Evolutionary conservation across 2,888 invertebrate species (phyloP), one percentile per base, ranked within the genome.

Genomic region (Spisula subtruncata): DNA sequence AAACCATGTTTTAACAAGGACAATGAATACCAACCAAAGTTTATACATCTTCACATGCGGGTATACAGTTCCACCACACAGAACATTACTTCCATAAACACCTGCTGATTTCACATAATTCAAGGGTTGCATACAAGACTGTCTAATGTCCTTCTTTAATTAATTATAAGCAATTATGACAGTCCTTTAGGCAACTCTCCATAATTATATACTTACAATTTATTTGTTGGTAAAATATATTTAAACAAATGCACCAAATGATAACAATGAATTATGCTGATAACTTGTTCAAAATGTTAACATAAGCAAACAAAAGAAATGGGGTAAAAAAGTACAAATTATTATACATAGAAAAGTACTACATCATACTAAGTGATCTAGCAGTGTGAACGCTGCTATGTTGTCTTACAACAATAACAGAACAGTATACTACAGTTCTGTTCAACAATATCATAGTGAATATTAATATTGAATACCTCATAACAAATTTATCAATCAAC

Each of bases 241-340:
- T n/a, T 0, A 25, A 66, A 25, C 10, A 25, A 41, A 66, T 66
- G 60, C 60, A 66, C 60, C 60, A 66, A 66, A 25, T 66, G 60
- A 66, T 25, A 25, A 25, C 10, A 10, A 66, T 66, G 60, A n/a
- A n/a, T 66, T 51, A 51, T 51, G 51, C 51, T 51, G 5, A 51
- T 51, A 16, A 10, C 25, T 66, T 66, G 60, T 66, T 66, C 60
- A 66, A 66, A 66, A 66, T 66, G 25, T 66, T n/a, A 60, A 60
- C 14, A 25, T 60, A 66, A 66, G 8, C 25, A 66, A 66, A n/a
- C 20, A 66, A 4, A 66, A 4, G 1, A 66, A 66, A n/a, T 25
- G 25, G 25, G 60, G n/a, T 25, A 66, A 66, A 66, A 66, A 25
- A 66, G 25, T 25, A 66, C 6, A 25, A 25, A 66, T n/a, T n/a